Conservation (phyloP, 2,113 vertebrate genomes). For the Bolborhynchus lineola region DNA sequence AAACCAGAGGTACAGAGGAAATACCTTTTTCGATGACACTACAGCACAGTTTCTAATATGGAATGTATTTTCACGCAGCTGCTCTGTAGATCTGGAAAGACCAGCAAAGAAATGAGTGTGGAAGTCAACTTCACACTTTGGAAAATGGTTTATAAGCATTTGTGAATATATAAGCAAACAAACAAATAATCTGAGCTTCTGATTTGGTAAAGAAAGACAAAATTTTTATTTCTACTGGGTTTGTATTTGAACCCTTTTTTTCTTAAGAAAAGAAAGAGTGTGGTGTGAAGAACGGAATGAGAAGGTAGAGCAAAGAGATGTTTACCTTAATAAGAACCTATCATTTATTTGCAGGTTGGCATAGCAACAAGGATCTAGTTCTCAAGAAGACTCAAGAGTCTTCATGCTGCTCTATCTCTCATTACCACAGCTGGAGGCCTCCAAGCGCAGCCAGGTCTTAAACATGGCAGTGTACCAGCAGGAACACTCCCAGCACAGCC, state of each 20-base stretch:
- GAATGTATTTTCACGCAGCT: background rate
- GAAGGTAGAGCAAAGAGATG: background rate
- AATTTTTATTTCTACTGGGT: background rate
- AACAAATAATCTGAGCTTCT: background rate
- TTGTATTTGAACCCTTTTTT: background rate
- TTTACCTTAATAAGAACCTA: background rate
- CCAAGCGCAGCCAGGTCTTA: background rate
- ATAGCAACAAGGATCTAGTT: background rate
- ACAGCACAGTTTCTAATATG: background rate
- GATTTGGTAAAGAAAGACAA: background rate
- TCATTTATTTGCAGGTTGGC: background rate
- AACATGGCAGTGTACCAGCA: background rate
- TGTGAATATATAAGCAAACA: background rate
- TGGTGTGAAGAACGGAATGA: rapidly evolving
- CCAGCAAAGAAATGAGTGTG: background rate
- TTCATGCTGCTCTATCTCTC: background rate
- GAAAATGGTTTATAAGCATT: background rate
- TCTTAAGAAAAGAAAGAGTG: background rate
- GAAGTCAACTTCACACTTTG: background rate
- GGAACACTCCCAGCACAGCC: background rate
- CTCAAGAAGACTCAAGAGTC: background rate
- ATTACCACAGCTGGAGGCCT: background rate
- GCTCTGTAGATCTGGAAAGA: background rate
- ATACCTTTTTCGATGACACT: background rate
- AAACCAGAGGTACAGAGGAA: background rate